Evolutionary conservation across 2,113 vertebrate genomes (phyloP).

Genomic region (Ceuthmochares aereus): DNA sequence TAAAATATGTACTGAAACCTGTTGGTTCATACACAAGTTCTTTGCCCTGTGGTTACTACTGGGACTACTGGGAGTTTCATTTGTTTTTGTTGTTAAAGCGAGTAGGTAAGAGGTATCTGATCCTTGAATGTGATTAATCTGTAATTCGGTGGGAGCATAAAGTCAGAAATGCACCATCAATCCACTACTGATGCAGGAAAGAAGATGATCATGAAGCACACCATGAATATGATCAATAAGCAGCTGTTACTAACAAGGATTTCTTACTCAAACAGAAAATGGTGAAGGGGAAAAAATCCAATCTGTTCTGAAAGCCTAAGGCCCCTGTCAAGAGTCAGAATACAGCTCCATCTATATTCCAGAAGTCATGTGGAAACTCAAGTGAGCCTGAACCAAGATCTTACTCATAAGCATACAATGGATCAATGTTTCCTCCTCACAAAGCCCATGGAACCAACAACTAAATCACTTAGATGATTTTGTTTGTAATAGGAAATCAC

Average conservation of each 20-base stretch:
- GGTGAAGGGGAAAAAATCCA: not conserved
- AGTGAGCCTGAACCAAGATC: too few species aligned
- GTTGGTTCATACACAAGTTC: not conserved
- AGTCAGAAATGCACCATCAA: not conserved
- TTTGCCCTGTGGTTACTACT: not conserved
- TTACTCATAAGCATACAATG: rapidly evolving
- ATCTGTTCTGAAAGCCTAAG: not conserved
- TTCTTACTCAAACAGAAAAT: not conserved
- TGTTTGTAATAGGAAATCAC: not conserved
- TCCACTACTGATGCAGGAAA: not conserved
- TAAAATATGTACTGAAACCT: not conserved
- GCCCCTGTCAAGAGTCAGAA: not conserved
- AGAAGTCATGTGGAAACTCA: rapidly evolving
- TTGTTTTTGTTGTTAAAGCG: not conserved
- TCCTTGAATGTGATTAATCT: not conserved
- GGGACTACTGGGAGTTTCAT: too few species aligned
- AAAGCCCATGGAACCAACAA: not conserved
- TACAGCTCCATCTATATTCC: not conserved
- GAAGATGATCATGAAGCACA: not conserved
- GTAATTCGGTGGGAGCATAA: not conserved
- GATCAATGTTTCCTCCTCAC: not conserved
- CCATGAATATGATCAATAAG: not conserved
- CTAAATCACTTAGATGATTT: not conserved
- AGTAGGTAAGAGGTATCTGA: not conserved
- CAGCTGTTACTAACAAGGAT: not conserved